phyloP scores from a whole-genome alignment of 2,797 vertebrate species.

The Antrozous pallidus region DNA sequence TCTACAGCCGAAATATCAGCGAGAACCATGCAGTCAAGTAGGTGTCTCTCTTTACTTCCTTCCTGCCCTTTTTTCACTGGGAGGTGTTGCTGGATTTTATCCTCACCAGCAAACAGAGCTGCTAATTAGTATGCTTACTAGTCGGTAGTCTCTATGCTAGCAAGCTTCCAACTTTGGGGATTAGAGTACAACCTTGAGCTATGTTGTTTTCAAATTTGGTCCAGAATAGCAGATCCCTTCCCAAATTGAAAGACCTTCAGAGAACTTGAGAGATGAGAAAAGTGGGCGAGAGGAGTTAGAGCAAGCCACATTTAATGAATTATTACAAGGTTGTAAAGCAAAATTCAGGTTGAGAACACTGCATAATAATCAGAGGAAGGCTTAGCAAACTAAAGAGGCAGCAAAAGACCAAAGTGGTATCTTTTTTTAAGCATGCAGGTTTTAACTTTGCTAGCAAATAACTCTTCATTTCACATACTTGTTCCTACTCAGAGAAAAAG shows the following conservation, averaged over 20 bases:
- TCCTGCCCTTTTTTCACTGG: constrained; percentile 33
- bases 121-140: neutral
- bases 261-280: neutral
- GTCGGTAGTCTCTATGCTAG: neutral
- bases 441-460: neutral
- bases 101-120: neutral
- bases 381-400: neutral
- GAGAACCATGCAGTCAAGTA: constrained; percentile 99
- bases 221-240: neutral
- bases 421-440: neutral
- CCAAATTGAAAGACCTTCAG: neutral
- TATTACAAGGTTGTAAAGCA: neutral
- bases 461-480: neutral
- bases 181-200: neutral
- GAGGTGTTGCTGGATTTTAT: neutral
- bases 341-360: neutral
- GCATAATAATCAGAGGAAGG: neutral
- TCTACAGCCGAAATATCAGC: constrained; percentile 97
- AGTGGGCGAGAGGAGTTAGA: neutral
- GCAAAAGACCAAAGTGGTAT: neutral
- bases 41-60: constrained; percentile 89
- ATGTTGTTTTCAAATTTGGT: neutral
- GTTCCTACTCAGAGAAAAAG: neutral
- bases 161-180: neutral
- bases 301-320: neutral